Base-by-base conservation (phyloP, 2,797 vertebrate genomes). In the Chrysocyon brachyurus region DNA sequence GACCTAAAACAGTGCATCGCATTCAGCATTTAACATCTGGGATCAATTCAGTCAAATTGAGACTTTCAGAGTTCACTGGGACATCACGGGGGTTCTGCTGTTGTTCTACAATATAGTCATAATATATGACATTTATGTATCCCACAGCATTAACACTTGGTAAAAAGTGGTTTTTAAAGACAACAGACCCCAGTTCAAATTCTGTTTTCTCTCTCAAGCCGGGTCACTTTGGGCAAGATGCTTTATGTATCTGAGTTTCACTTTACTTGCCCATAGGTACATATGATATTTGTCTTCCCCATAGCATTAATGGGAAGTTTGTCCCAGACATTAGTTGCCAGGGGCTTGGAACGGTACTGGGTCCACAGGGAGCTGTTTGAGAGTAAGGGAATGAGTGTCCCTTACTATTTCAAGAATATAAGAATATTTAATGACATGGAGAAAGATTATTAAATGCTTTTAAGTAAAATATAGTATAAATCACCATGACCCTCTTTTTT, bases 21-120 rank as follows among this genome's bases (percentile, higher is more conserved):
- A 31, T 94, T 87, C 86, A 88, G 68, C 87, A 77, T 95, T 95
- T 95, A 97, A 92, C 92, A 96, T 96, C 96, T 95, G 90, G 87
- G 66, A 70, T 70, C 91, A 78, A 86, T 93, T 97, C 77, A 70
- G 61, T 87, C 75, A 83, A 85, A 95, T 90, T 61, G 91, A 88
- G 72, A 93, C 81, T 88, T 93, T 64, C 49, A 56, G 89, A 64
- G 17, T 79, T 90, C n/a, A 88, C 52, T 0, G 10, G 59, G 59
- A 75, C 78, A 81, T 90, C 14, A 9, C 6, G 19, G 72, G 22
- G 57, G 36, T 77, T 90, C 61, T 33, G 15, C 31, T 73, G n/a
- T 78, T 61, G 22, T 92, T 86, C 72, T 77, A 28, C 22, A 81
- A 54, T 36, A 33, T 17, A 64, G 73, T 77, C 83, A 63, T 16